Base-by-base conservation (phyloP, 1,140 invertebrate genomes). In the Geopemphigus sp. region DNA sequence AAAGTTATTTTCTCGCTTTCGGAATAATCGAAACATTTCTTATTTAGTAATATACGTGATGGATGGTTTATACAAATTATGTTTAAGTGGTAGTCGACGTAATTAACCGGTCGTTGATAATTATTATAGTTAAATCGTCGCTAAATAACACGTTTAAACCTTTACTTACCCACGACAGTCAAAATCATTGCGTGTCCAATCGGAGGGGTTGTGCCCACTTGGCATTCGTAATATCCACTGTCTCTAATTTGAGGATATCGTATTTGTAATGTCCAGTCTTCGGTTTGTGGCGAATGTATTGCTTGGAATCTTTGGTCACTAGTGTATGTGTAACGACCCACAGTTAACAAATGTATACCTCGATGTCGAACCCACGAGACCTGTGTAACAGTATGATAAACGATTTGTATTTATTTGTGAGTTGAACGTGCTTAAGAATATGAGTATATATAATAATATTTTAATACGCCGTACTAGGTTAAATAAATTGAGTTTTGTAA, bases 261-360 rank as follows among this genome's bases (percentile, higher is more conserved):
- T 64, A 95, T 91, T 82, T 93, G 90, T 80, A 95, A 84, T 26
- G 93, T 93, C 94, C 94, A 95, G 85, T 94, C 93, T 84, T 95
- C 93, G 19, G 91, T 92, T 12, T 91, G 91, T 83, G 94, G 93
- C 29, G 91, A 90, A 84, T 95, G 93, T n/a, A 94, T 85, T 14
- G 93, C 92, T 76, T 91, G 90, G 84, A 92, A 93, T 11, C 92
- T 87, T 73, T 91, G 89, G 83, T 93, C 92, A 83, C 90, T 92
- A 22, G 91, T 93, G 85, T 93, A 93, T 0, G 91, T 91, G 82
- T 91, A 87, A 6, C 91, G 88, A 0, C 91, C 91, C 8, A 92
- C 91, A 3, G 91, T 92, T n/a, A 92, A 86, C 78, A 92, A 91
- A 84, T 93, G 91, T 3, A 92, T 87, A 84, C 92, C 92, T 5